Base-by-base conservation (phyloP, 2,888 invertebrate species). In the Patella pellucida region DNA sequence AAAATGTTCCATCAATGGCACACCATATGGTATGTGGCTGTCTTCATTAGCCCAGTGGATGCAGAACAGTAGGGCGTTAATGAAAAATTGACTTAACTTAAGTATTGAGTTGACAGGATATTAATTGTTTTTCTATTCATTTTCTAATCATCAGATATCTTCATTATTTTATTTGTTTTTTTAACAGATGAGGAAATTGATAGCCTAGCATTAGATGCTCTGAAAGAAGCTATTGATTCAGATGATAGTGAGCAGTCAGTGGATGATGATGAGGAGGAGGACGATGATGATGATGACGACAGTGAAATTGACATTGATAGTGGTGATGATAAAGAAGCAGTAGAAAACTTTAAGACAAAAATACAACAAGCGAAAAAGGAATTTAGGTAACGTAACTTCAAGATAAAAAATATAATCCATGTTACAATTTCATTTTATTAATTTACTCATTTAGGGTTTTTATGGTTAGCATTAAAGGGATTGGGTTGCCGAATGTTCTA, bases 221-320 rank as follows among this genome's bases (percentile, higher is more conserved):
- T 73, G 27, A 56, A 52, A 14, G 52, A 69, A 56, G 67, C 69
- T 51, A 62, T 69, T 7, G 75, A 79, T 27, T 68, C 75, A 51
- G 74, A 75, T 27, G 69, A 69, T 52, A 41, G n/a, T 51, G 74
- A 68, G 50, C 71, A 72, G 16, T 71, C 74, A 19, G 68, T 74
- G 14, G 68, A n/a, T n/a, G 51, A 16, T 69, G 76, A 68, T 15
- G 50, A 68, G 16, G 78, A 74, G 41, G 70, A 68, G 31, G 70
- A 69, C 51, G 71, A 69, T 67, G 75, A 77, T 56, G 75, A 73
- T 62, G 78, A 78, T 50, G 68, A 72, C 68, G 68, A 73, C 69
- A 70, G 68, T 62, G 70, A 27, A 16, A 41, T 15, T 41, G 56
- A 74, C 50, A 68, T 54, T 50, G 68, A 16, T 50, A 69, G 72